These are phyloP conservation scores for Microcebus lehilahytsara DNA, from an alignment of 2,113 vertebrate species.

Conservation along the genomic window DNA sequence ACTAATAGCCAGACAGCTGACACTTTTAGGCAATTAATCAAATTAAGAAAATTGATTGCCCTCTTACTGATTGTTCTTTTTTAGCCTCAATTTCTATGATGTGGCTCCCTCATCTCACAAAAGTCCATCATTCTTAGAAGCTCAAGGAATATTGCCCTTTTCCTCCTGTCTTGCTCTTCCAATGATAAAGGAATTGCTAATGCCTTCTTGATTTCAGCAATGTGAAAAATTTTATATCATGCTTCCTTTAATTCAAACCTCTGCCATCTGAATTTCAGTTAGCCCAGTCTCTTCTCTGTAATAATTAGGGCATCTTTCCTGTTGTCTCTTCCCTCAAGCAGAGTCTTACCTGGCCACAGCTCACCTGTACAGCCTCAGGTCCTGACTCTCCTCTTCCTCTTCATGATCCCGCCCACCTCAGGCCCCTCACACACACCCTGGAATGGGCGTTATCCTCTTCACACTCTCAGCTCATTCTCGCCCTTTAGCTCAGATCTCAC, in stretches of 20 bases:
- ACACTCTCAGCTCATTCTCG: not conserved
- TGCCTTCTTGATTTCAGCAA: not conserved
- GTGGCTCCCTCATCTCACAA: not conserved
- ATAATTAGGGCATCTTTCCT: not conserved
- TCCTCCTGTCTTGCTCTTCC: not conserved
- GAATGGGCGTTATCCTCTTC: not conserved
- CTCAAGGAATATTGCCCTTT: not conserved
- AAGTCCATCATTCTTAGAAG: not conserved
- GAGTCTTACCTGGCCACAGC: not conserved
- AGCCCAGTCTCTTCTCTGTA: not conserved
- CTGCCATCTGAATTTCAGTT: not conserved
- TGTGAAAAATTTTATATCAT: not conserved
- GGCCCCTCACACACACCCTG: not conserved
- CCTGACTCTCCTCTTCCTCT: not conserved
- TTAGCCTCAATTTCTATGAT: not conserved
- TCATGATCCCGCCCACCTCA: not conserved
- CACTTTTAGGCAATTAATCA: not conserved
- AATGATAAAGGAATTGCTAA: not conserved
- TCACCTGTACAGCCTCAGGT: not conserved
- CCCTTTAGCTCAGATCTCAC: no score
- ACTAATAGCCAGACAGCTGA: not conserved
- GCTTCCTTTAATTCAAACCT: not conserved
- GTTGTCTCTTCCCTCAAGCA: not conserved
- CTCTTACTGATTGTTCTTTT: not conserved
- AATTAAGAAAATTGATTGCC: not conserved